Evolutionary conservation across 2,888 invertebrate genomes (phyloP).

Genomic region (Ptilodon capucinus): DNA sequence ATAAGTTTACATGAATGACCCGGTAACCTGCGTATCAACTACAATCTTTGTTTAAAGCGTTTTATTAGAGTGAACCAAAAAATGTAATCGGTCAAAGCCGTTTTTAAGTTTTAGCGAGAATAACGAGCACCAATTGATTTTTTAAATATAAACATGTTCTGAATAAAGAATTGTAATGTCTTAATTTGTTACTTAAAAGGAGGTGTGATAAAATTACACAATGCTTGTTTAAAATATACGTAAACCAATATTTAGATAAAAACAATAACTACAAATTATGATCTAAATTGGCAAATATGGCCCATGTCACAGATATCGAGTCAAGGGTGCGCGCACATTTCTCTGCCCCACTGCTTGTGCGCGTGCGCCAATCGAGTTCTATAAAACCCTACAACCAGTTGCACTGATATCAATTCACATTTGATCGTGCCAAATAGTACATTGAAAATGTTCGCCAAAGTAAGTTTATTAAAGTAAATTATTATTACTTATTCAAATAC

Average conservation of each 20-base stretch:
- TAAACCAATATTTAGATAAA: not conserved
- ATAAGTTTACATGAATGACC: too few species aligned
- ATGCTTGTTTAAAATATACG: not conserved
- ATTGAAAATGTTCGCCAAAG: slow-evolving; percentile 45
- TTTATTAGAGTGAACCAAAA: too few species aligned
- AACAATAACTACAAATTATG: slow-evolving; percentile 1
- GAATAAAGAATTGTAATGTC: too few species aligned
- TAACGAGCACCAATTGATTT: too few species aligned
- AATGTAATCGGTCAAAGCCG: too few species aligned
- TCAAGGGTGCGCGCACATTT: slow-evolving; percentile 18
- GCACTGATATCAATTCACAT: slow-evolving; percentile 35
- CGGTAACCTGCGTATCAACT: too few species aligned
- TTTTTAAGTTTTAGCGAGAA: too few species aligned
- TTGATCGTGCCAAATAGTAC: slow-evolving; percentile 22
- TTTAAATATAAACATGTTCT: too few species aligned
- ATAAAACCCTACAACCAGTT: slow-evolving; percentile 32
- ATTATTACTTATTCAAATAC: not conserved
- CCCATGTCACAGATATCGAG: slow-evolving; percentile 14
- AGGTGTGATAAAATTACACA: too few species aligned
- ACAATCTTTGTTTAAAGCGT: too few species aligned
- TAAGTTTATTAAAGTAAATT: slow-evolving; percentile 18
- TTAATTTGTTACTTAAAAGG: too few species aligned
- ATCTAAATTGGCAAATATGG: slow-evolving; percentile 5
- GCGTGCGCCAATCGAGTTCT: slow-evolving; percentile 6
- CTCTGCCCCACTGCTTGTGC: slow-evolving; percentile 26